Evolutionary conservation across 1,140 invertebrate species (phyloP), one percentile per base, ranked within the genome.

Genomic region (Coenobita brevimanus): DNA sequence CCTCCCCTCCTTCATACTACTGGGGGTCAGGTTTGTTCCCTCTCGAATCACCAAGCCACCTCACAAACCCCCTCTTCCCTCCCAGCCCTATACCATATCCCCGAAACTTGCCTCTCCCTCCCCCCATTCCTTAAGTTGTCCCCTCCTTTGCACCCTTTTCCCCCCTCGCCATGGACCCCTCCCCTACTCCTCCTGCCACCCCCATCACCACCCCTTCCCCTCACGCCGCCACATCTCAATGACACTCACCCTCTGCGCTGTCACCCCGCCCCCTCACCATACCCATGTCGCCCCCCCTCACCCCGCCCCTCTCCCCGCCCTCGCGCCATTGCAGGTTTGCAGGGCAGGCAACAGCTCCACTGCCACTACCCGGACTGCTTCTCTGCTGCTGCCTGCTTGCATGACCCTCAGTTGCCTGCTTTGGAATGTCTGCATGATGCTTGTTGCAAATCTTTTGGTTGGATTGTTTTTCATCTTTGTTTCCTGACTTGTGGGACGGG

Each of bases 271-370:
- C 24, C 17, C 27, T 15, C 15, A 6, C 38, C 73, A 27, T 38
- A 6, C 21, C n/a, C 38, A 13, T 17, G 73, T 38, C 15, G 8
- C 13, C 73, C 13, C n/a, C 78, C 38, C 60, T 27, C 79, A 41
- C 50, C 62, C 38, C 79, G 57, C 60, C 60, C 13, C n/a, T 62
- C 64, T n/a, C 78, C 33, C 27, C 38, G 38, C 73, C 41, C 10
- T 27, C 73, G 15, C 73, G 33, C 69, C 38, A 30, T 38, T 38
- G 33, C 62, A 81, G 78, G 78, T 81, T 81, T 81, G 78, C 78
- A 64, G 78, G 78, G 78, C 78, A 81, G 78, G 78, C 78, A 81
- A 81, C 60, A n/a, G 67, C 67, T 15, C 67, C 67, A 30, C 62
- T n/a, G n/a, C n/a, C n/a, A n/a, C n/a, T n/a, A n/a, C n/a, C 15